Evolutionary conservation across 2,888 invertebrate genomes (phyloP), one percentile per base, ranked within the genome.

Genomic region (Neoaliturus tenellus): DNA sequence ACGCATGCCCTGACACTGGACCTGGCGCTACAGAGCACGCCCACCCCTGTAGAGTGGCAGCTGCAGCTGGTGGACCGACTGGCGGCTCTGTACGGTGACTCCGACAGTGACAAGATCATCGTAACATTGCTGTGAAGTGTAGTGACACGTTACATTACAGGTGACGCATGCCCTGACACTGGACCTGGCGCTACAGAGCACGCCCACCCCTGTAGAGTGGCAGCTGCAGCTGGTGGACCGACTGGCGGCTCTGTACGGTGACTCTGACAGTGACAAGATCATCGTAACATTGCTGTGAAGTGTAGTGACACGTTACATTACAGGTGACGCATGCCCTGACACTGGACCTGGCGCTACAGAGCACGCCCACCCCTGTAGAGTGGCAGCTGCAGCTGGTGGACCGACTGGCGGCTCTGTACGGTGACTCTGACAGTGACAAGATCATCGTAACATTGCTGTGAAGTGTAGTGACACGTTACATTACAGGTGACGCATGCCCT

Each of bases 361-460:
- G 55, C 51, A 55, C 78, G 2, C 71, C 82, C 3, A 23, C 75
- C 8, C 84, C 82, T 92, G 93, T 86, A 93, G 87, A 97, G 89
- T 97, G 97, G 96, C 94, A 95, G 89, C 92, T 96, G 87, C 92
- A 93, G 84, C 92, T 95, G 0, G 90, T 96, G n/a, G 92, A 93
- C 86, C 93, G 93, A 85, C 88, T 94, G 39, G 92, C 92, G 0
- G 89, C 89, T 81, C 67, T 87, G 17, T 87, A 87, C 81, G 83
- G 83, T 23, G 91, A 92, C 88, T 89, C 88, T 85, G 92, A 94
- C 86, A 91, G 93, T 89, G 93, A 93, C 31, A 93, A 95, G 84
- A 93, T 97, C 86, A 95, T 95, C 0, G 95, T 97, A n/a, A n/a
- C n/a, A n/a, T n/a, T n/a, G n/a, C n/a, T 39, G 6, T 8, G 39